Percentiles rank a stretch among this genome's conserved stretches.
Evolutionary conservation across 2,888 invertebrate genomes (phyloP).

Genomic region (Cheilosia pagana): DNA sequence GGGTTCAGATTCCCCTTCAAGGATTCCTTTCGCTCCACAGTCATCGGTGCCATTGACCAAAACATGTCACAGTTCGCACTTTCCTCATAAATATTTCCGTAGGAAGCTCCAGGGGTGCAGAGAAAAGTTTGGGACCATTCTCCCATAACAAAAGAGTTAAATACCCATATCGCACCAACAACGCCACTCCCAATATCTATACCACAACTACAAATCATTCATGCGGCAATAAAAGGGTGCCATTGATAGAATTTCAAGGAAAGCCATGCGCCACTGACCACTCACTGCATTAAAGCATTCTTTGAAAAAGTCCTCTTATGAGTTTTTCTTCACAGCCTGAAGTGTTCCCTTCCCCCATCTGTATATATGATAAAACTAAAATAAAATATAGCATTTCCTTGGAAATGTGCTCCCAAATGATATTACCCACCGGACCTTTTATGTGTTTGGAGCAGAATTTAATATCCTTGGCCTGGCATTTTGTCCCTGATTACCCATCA

Average conservation of each 20-base stretch:
- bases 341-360: background rate
- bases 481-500: slow-evolving; percentile 14
- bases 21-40: no score
- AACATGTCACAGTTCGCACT: no score
- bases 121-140: no score
- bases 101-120: no score
- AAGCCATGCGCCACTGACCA: background rate
- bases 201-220: no score
- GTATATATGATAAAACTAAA: slow-evolving; percentile 3
- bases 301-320: background rate
- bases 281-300: background rate
- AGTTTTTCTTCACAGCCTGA: background rate
- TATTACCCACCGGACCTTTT: background rate
- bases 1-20: no score
- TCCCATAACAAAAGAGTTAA: no score
- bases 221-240: background rate
- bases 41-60: no score
- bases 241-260: background rate
- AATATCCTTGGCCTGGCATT: slow-evolving; percentile 29
- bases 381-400: slow-evolving; percentile 1
- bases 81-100: no score
- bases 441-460: slow-evolving; percentile 16
- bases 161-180: no score
- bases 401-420: background rate
- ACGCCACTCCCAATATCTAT: no score